Base-by-base conservation (phyloP, 1,140 invertebrate genomes). In the Proctacanthus coquilletti region DNA sequence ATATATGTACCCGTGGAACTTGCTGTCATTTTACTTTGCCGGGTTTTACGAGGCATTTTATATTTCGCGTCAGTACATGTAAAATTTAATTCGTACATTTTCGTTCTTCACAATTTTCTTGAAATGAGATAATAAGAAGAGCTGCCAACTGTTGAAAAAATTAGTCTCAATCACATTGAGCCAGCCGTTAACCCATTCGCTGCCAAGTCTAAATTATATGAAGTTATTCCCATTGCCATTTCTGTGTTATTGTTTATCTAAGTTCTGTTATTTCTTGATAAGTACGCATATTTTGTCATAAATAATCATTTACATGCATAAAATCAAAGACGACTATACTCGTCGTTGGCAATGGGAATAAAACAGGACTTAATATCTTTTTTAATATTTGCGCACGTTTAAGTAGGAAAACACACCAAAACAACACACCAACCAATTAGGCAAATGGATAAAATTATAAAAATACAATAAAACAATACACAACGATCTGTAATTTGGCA, bases 211-310 rank as follows among this genome's bases (percentile, higher is more conserved):
- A n/a, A n/a, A n/a, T n/a, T 25, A 25, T 25, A 25, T 25, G 23
- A 25, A 25, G 23, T 25, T n/a, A 25, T 25, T n/a, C 23, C 23
- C 23, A 25, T 25, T 25, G 23, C n/a, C 23, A 25, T 25, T 25
- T 25, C 6, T 25, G 23, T 25, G 23, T 25, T 25, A 25, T 25
- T 25, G 23, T 25, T 25, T 25, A 25, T n/a, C 23, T 8, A 25
- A 25, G n/a, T n/a, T n/a, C n/a, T 25, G 23, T 25, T 25, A 25
- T 25, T 25, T 25, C 23, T 25, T 25, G 23, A n/a, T 25, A 25
- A 25, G 23, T 8, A n/a, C 23, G n/a, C 23, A 25, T 25, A 25
- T 25, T 6, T 25, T n/a, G n/a, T n/a, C n/a, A n/a, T n/a, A n/a
- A n/a, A n/a, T n/a, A n/a, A n/a, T 8, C n/a, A 25, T 25, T 25